Conservation (phyloP, 1,140 invertebrate genomes). For the Trachelipus rathkii region DNA sequence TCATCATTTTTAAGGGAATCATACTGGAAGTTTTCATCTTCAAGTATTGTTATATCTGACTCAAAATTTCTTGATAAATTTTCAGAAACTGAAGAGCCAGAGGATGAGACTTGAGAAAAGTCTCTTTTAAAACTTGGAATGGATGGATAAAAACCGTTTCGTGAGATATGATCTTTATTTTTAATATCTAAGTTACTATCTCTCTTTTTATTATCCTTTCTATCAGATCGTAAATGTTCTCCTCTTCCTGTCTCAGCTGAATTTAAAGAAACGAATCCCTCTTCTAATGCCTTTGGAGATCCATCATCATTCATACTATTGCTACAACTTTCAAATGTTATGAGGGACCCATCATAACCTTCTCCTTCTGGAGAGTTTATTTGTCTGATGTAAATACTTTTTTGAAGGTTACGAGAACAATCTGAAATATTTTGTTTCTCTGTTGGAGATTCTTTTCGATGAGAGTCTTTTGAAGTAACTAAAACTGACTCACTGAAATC, state of each 20-base stretch:
- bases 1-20: background rate
- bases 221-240: background rate
- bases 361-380: background rate
- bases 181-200: background rate
- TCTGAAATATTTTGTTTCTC: too few relatives aligned
- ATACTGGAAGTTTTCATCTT: background rate
- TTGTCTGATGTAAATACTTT: background rate
- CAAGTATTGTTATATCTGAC: background rate
- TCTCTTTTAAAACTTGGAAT: background rate
- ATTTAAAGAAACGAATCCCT: conserved; percentile 32
- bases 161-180: background rate
- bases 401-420: background rate
- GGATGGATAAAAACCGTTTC: background rate
- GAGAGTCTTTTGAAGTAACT: too few relatives aligned
- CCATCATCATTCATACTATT: conserved; percentile 41
- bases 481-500: too few relatives aligned
- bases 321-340: conserved; percentile 41
- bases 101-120: background rate
- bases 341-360: conserved; percentile 36
- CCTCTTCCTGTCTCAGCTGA: background rate
- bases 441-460: too few relatives aligned
- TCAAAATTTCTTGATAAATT: background rate
- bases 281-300: conserved; percentile 40
- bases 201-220: background rate
- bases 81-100: background rate